phyloP scores from a whole-genome alignment of 2,888 invertebrate species.

The Folsomia candida region DNA sequence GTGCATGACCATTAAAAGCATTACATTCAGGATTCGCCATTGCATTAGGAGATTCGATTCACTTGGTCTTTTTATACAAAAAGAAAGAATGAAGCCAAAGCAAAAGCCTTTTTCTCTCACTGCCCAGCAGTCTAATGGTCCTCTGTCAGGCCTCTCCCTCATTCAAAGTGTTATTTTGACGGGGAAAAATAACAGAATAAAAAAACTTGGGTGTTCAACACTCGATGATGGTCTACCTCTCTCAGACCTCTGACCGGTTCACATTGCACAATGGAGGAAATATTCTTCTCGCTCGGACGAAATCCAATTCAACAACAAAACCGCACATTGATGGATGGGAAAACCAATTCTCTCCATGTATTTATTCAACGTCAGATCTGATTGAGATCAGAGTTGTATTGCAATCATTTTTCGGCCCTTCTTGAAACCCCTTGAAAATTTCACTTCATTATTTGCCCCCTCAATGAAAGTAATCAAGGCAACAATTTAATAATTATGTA shows the following conservation, averaged over 20 bases:
- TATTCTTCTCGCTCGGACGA: neutral
- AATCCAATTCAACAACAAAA: neutral
- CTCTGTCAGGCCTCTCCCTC: conserved; percentile 11
- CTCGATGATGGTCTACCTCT: neutral
- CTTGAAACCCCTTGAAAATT: no score
- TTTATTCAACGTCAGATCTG: neutral
- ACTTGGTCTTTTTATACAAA: neutral
- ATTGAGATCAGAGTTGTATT: neutral
- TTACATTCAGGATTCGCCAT: conserved; percentile 1
- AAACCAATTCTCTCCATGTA: neutral
- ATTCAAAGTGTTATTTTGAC: neutral
- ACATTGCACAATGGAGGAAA: neutral
- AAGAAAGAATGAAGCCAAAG: neutral
- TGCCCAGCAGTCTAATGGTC: conserved; percentile 5
- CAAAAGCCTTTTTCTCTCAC: conserved; percentile 4
- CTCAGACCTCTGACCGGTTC: neutral
- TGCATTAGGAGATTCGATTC: conserved; percentile 12
- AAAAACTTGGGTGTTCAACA: neutral
- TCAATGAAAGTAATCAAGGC: no score
- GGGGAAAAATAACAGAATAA: neutral
- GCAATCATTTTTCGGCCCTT: no score
- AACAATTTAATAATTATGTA: no score
- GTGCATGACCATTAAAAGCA: conserved; percentile 4
- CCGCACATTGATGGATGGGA: neutral
- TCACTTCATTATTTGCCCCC: no score